phyloP scores from a whole-genome alignment of 2,888 invertebrate species.

The Oligia fasciuncula region DNA sequence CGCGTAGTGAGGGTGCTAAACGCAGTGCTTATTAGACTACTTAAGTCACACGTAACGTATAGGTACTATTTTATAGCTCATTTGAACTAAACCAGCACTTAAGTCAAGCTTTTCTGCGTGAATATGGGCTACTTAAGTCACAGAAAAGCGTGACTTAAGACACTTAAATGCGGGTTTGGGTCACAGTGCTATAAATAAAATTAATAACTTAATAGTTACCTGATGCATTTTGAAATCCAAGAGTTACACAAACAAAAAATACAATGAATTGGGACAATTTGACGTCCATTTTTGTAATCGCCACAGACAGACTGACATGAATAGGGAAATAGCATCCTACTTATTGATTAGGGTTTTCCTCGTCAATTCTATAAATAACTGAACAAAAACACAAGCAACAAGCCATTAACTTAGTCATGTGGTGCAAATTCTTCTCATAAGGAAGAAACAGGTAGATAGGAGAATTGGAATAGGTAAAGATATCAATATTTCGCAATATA shows the following conservation, averaged over 20 bases:
- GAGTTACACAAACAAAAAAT: conserved; percentile 23
- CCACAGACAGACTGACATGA: conserved; percentile 5
- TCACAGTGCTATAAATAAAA: neutral
- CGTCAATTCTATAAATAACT: conserved; percentile 11
- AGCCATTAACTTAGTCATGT: neutral
- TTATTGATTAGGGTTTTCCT: conserved; percentile 27
- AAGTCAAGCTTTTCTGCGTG: no score
- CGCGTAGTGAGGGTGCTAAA: no score
- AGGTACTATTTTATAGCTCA: no score
- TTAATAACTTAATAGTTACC: conserved; percentile 10
- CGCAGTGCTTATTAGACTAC: no score
- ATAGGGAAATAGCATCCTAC: conserved; percentile 12
- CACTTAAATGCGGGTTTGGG: no score
- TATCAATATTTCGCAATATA: neutral
- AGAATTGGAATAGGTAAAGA: neutral
- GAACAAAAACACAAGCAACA: neutral
- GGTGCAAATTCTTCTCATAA: neutral
- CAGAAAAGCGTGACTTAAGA: no score
- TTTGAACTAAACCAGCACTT: no score
- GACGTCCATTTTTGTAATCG: conserved; percentile 26
- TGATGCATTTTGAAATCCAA: conserved; percentile 22
- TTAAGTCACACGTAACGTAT: no score
- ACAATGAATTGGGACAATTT: neutral
- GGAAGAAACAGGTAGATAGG: neutral
- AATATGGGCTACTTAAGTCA: no score